phyloP scores from a whole-genome alignment of 1,140 invertebrate genomes.

The Latrodectus geometricus region DNA sequence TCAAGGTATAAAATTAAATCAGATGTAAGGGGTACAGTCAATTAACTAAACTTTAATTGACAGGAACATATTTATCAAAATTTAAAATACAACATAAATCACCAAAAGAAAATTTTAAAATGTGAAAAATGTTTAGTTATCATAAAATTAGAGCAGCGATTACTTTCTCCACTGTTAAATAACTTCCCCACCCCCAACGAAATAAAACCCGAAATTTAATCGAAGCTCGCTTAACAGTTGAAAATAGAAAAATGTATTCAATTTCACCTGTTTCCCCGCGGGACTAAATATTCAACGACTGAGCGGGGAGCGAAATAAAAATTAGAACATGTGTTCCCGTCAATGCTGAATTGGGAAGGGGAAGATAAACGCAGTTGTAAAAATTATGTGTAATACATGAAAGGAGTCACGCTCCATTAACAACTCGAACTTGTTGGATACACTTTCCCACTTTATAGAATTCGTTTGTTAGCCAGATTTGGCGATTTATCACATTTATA shows the following conservation, averaged over 20 bases:
- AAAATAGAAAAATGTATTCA: no score
- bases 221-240: not conserved
- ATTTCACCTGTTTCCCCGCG: no score
- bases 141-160: not conserved
- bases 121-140: not conserved
- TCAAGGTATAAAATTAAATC: no score
- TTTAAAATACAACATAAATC: no score
- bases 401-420: constrained; percentile 31
- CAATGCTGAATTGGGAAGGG: not conserved
- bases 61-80: no score
- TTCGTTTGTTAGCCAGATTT: not conserved
- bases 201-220: no score
- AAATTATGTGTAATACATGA: constrained; percentile 41
- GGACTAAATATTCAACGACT: not conserved
- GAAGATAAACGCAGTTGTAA: constrained; percentile 28
- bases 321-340: constrained; percentile 29
- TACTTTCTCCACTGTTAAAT: not conserved
- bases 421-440: constrained; percentile 11
- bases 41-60: no score
- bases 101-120: no score
- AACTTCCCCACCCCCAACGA: not conserved
- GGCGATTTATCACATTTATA: constrained; percentile 6
- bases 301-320: not conserved
- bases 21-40: no score
- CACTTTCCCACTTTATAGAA: not conserved